These are phyloP conservation scores for Oreochromis niloticus DNA, from an alignment of 2,113 vertebrate genomes.

Conservation along the genomic window DNA sequence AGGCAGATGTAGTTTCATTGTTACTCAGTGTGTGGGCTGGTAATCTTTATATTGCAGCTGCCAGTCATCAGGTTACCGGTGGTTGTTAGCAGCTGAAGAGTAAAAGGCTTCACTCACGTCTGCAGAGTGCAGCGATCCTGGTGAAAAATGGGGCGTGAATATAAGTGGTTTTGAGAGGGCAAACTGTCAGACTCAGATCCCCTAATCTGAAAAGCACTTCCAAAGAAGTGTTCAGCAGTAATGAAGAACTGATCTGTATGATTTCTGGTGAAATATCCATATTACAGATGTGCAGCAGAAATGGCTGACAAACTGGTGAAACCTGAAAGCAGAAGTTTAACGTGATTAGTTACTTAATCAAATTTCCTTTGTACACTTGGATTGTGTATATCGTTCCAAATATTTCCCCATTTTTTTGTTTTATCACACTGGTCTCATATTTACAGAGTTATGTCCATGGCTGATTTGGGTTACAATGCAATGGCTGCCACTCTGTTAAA, in stretches of 20 bases:
- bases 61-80: neutral
- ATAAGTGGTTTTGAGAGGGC: neutral
- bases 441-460: neutral
- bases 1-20: neutral
- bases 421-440: neutral
- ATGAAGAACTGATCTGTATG: neutral
- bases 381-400: neutral
- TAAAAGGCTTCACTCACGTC: neutral
- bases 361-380: neutral
- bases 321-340: neutral
- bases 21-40: neutral
- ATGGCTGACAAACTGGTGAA: neutral
- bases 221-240: neutral
- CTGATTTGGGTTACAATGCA: neutral
- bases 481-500: neutral
- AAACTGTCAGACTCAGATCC: neutral
- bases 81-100: neutral
- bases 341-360: neutral
- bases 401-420: neutral
- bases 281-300: neutral
- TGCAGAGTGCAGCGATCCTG: neutral
- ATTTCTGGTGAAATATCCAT: neutral
- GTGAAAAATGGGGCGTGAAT: neutral
- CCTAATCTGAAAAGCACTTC: neutral
- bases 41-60: too few relatives aligned